Evolutionary conservation across 2,888 invertebrate genomes (phyloP).

Genomic region (Caradrina clavipalpis): DNA sequence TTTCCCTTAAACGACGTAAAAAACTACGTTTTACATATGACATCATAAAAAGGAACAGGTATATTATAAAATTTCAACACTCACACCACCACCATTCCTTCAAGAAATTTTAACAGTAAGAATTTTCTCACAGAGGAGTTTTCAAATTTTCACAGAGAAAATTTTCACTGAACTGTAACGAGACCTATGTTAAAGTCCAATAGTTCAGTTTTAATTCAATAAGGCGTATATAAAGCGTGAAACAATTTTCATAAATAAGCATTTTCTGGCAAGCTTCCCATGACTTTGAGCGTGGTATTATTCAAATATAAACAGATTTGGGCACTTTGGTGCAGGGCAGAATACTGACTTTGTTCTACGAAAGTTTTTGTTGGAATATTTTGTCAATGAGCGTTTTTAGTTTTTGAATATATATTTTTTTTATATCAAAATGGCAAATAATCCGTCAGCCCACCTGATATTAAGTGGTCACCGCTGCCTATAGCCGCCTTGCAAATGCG

Average conservation of each 20-base stretch:
- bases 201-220: constrained; percentile 60
- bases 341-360: constrained; percentile 41
- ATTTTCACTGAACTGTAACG: constrained; percentile 12
- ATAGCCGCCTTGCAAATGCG: too few species aligned
- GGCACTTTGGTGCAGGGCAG: constrained; percentile 64
- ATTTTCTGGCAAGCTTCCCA: constrained; percentile 63
- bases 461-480: too few species aligned
- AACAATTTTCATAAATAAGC: constrained; percentile 69
- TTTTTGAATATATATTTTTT: too few species aligned
- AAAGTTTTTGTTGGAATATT: constrained; percentile 61
- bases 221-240: constrained; percentile 52
- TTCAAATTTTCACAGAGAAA: not conserved
- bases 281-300: constrained; percentile 62
- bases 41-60: not conserved
- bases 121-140: not conserved
- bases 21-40: not conserved
- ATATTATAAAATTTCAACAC: not conserved
- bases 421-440: too few species aligned
- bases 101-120: not conserved
- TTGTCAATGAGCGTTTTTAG: constrained; percentile 48
- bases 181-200: constrained; percentile 39
- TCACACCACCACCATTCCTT: not conserved
- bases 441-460: too few species aligned
- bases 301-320: constrained; percentile 69
- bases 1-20: too few species aligned